Percentiles rank a stretch among this genome's conserved stretches.
Conservation (phyloP, 2,113 vertebrate species). For the Sylvietta virens region DNA sequence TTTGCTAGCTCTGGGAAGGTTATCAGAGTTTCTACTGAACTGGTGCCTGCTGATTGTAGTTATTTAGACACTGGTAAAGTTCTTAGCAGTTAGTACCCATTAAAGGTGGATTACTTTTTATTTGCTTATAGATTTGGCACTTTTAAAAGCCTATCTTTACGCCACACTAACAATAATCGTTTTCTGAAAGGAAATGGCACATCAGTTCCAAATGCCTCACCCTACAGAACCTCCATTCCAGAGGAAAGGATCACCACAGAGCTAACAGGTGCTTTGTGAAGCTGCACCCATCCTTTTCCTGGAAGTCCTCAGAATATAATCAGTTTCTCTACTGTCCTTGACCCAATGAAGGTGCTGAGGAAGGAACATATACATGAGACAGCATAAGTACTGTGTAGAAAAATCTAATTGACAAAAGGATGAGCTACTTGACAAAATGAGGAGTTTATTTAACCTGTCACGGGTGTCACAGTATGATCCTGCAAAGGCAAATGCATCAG, state of each 20-base stretch:
- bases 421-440: background rate
- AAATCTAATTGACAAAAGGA: background rate
- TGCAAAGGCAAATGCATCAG: background rate
- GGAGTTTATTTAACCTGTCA: background rate
- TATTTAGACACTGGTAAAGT: background rate
- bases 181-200: background rate
- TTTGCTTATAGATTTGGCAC: background rate
- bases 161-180: background rate
- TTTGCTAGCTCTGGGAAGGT: background rate
- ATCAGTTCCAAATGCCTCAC: background rate
- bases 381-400: background rate
- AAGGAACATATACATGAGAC: background rate
- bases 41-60: background rate
- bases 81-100: background rate
- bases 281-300: background rate
- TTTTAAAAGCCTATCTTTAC: background rate
- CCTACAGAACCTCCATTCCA: background rate
- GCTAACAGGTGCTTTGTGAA: background rate
- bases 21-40: background rate
- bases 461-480: background rate
- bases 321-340: background rate
- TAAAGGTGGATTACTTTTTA: background rate
- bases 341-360: background rate
- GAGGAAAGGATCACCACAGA: background rate
- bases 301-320: background rate